Base-by-base conservation (phyloP, 2,797 vertebrate genomes). In the Pipistrellus kuhlii region DNA sequence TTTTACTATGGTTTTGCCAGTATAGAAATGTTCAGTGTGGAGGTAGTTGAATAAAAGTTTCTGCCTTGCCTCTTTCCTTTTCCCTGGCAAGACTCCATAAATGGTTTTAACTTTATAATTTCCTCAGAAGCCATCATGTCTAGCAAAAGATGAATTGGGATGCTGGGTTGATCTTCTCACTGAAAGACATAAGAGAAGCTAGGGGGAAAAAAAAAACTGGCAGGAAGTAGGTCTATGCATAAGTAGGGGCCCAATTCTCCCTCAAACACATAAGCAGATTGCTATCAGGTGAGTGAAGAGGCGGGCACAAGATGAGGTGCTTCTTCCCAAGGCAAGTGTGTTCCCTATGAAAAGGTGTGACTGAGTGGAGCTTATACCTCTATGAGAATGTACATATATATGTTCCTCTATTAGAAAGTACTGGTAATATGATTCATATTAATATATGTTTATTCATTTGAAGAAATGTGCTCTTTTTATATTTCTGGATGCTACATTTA, bases 361-460 rank as follows among this genome's bases (percentile, higher is more conserved):
- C 38, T 18, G 8, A 15, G 18, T 44, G 57, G 51, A 62, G 21
- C 30, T 80, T 53, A 8, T 14, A 30, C 62, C 27, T 55, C 44
- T 41, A 25, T n/a, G 27, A 48, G 71, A 89, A 44, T 18, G 41
- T 57, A 27, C 23, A 89, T 32, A 38, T 32, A 78, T 38, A 17
- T 8, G 82, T 92, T 44, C 7, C 20, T 51, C 51, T 55, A 6
- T 81, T 92, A 68, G 55, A 88, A 94, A 88, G 20, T 71, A 71
- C 69, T 87, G 57, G 18, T 59, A 72, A 82, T 82, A 41, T 4
- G 14, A 68, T 93, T 81, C 78, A 66, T 84, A 93, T 96, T 95
- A 96, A 90, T 95, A 95, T 96, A 96, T 96, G 96, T 85, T 96
- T 90, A 95, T 93, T 94, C 94, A 94, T 85, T 85, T 92, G 44